These are phyloP conservation scores for Chiroxiphia lanceolata DNA, from an alignment of 2,797 vertebrate species.

Conservation along the genomic window DNA sequence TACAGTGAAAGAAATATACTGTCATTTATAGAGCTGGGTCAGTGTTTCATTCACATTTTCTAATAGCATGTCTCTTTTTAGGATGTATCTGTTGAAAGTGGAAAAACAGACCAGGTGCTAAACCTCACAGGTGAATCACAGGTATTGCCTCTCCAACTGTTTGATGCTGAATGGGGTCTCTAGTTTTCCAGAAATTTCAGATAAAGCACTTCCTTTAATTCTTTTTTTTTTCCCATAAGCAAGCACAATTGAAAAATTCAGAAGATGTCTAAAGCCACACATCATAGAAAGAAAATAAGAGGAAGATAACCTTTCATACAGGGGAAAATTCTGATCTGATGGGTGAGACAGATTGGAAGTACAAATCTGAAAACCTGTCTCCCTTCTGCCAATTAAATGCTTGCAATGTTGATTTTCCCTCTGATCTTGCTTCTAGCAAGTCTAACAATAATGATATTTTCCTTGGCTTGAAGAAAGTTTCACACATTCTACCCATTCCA, in stretches of 20 bases:
- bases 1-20: background rate
- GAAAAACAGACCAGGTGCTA: background rate
- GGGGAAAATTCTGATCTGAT: background rate
- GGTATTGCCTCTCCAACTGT: background rate
- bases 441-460: background rate
- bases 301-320: background rate
- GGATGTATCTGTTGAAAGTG: background rate
- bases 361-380: background rate
- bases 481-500: background rate
- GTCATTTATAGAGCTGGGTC: background rate
- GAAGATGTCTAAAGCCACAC: background rate
- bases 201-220: background rate
- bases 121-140: background rate
- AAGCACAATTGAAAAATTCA: background rate
- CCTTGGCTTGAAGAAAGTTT: background rate
- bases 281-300: background rate
- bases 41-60: background rate
- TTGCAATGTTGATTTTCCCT: background rate
- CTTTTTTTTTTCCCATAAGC: background rate
- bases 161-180: background rate
- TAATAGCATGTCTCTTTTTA: background rate
- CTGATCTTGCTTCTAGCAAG: background rate
- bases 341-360: background rate
- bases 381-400: background rate
- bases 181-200: background rate